These are phyloP conservation scores for Peromyscus nudipes DNA, from an alignment of 2,797 vertebrate genomes.

Conservation along the genomic window DNA sequence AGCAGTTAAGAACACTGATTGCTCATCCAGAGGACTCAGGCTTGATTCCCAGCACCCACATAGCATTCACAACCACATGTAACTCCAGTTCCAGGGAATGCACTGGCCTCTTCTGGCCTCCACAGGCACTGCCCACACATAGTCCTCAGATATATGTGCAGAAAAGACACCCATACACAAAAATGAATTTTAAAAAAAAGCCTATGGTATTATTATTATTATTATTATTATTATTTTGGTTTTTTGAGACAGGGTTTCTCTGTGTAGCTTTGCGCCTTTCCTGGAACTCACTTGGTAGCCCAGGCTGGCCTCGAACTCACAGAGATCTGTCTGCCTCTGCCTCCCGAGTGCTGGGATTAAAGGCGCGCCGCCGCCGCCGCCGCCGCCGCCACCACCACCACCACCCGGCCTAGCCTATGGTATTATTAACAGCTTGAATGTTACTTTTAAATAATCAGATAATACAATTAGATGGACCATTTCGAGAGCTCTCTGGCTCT, in stretches of 20 bases:
- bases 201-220: too few relatives aligned
- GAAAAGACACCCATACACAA: neutral
- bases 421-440: neutral
- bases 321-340: too few relatives aligned
- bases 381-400: too few relatives aligned
- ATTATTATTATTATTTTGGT: too few relatives aligned
- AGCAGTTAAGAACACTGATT: too few relatives aligned
- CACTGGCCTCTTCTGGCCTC: neutral
- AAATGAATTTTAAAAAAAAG: neutral
- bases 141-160: neutral
- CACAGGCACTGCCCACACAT: neutral
- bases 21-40: neutral
- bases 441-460: constrained; percentile 7
- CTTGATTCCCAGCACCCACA: neutral
- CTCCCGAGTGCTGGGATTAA: too few relatives aligned
- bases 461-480: neutral
- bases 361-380: too few relatives aligned
- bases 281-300: too few relatives aligned
- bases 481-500: neutral
- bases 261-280: too few relatives aligned
- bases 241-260: too few relatives aligned
- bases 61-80: neutral
- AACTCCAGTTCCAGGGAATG: neutral
- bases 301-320: too few relatives aligned
- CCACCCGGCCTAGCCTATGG: too few relatives aligned